phyloP scores from a whole-genome alignment of 2,797 vertebrate species.

The Coluber constrictor region DNA sequence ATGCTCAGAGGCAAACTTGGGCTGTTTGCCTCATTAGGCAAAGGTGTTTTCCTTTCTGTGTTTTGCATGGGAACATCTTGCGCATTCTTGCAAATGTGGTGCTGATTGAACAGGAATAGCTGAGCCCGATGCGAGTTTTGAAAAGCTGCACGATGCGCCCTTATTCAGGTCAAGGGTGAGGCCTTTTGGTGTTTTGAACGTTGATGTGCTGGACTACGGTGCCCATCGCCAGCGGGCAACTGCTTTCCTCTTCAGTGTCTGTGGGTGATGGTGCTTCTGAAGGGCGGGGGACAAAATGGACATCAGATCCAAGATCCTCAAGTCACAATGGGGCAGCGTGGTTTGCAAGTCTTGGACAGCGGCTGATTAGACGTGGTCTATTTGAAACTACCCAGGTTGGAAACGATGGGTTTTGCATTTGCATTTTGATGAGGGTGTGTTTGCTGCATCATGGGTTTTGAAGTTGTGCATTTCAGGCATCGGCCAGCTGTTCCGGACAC shows the following conservation, averaged over 20 bases:
- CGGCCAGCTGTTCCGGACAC: not conserved
- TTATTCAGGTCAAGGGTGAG: not conserved
- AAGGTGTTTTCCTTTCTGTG: not conserved
- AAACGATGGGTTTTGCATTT: not conserved
- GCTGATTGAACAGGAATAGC: not conserved
- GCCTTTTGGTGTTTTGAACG: too few relatives aligned
- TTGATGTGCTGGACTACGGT: not conserved
- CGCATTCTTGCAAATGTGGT: not conserved
- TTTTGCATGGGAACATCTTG: not conserved
- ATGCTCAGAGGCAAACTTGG: not conserved
- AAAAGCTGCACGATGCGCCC: not conserved
- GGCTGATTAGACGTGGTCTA: not conserved
- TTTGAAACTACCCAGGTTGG: not conserved
- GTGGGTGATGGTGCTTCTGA: not conserved
- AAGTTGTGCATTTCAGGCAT: not conserved
- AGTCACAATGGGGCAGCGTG: not conserved
- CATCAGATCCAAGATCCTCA: not conserved
- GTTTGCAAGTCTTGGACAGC: not conserved
- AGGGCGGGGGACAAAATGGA: not conserved
- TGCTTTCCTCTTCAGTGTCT: not conserved
- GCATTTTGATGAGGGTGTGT: not conserved
- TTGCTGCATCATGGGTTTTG: not conserved
- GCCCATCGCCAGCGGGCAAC: not conserved
- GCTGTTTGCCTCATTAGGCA: not conserved
- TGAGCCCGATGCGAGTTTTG: not conserved